A percentile compares a stretch with the other conserved stretches of the same genome.
These are phyloP conservation scores for Tiaroga cobitis DNA, from an alignment of 2,797 vertebrate species.

Conservation along the genomic window DNA sequence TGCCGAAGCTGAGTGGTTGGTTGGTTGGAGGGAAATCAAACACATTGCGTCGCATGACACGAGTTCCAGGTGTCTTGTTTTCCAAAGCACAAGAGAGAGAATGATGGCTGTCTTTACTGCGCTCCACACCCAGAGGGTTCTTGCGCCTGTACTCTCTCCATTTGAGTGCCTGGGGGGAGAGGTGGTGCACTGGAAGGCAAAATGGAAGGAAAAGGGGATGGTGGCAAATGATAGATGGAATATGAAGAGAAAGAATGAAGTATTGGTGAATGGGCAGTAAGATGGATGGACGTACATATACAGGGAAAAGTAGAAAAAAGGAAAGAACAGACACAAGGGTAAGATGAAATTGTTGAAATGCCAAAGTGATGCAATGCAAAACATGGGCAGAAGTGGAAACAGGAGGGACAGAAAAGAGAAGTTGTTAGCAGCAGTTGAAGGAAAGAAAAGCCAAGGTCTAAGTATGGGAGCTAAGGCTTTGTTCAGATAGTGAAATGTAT, in stretches of 20 bases:
- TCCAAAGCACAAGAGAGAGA: slow-evolving; percentile 76
- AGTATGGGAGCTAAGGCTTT: background rate
- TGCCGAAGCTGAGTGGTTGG: slow-evolving; percentile 78
- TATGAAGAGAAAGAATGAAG: slow-evolving; percentile 35
- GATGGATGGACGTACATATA: slow-evolving; percentile 48
- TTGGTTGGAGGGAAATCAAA: slow-evolving; percentile 86
- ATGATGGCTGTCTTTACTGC: slow-evolving; percentile 62
- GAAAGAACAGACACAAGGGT: slow-evolving; percentile 30
- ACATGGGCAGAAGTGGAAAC: background rate
- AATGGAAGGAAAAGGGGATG: slow-evolving; percentile 25
- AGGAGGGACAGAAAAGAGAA: slow-evolving; percentile 33
- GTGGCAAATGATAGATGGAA: slow-evolving; percentile 42
- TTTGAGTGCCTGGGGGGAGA: slow-evolving; percentile 96
- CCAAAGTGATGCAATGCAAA: slow-evolving; percentile 3
- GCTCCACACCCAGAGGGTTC: slow-evolving; percentile 90
- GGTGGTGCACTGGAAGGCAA: slow-evolving; percentile 85
- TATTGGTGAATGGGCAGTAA: slow-evolving; percentile 46
- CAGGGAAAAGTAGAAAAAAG: slow-evolving; percentile 52
- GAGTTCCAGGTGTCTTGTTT: slow-evolving; percentile 73
- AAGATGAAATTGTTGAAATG: slow-evolving; percentile 14
- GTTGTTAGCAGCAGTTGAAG: slow-evolving; percentile 31
- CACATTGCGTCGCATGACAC: slow-evolving; percentile 82
- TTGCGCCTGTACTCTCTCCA: slow-evolving; percentile 95
- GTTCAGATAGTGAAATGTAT: background rate
- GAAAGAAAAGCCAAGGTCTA: slow-evolving; percentile 17